These are phyloP conservation scores for Heteronetta atricapilla DNA, from an alignment of 2,113 vertebrate species.

Conservation along the genomic window DNA sequence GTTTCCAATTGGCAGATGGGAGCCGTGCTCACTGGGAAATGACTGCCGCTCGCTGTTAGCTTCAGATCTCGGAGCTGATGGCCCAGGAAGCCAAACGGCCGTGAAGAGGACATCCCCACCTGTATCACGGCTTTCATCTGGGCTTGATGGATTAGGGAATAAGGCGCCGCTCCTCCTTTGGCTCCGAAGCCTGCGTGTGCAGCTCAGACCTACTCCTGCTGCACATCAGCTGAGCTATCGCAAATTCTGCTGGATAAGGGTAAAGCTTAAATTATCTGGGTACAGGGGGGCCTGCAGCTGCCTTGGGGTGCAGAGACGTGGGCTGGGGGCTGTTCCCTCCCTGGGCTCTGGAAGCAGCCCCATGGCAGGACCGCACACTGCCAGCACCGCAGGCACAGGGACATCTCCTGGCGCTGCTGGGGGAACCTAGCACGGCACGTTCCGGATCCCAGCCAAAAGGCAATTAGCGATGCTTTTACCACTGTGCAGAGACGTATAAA, in stretches of 20 bases:
- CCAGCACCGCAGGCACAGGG: accelerated
- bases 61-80: neutral
- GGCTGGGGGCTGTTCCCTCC: neutral
- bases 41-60: neutral
- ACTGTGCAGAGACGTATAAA: neutral
- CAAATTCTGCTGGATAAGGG: neutral
- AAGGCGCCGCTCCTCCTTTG: neutral
- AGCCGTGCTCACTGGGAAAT: neutral
- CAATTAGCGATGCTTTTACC: neutral
- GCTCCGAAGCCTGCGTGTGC: neutral
- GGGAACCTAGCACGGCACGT: neutral
- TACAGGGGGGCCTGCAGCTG: neutral
- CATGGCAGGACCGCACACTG: neutral
- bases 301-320: neutral
- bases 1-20: constrained; percentile 2
- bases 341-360: neutral
- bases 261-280: neutral
- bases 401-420: neutral
- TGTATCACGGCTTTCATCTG: neutral
- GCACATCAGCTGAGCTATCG: neutral
- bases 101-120: neutral
- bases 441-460: neutral
- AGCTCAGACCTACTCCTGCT: neutral
- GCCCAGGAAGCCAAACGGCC: neutral
- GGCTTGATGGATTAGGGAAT: neutral